Conservation (phyloP, 2,888 invertebrate species). For the Axea sp. region DNA sequence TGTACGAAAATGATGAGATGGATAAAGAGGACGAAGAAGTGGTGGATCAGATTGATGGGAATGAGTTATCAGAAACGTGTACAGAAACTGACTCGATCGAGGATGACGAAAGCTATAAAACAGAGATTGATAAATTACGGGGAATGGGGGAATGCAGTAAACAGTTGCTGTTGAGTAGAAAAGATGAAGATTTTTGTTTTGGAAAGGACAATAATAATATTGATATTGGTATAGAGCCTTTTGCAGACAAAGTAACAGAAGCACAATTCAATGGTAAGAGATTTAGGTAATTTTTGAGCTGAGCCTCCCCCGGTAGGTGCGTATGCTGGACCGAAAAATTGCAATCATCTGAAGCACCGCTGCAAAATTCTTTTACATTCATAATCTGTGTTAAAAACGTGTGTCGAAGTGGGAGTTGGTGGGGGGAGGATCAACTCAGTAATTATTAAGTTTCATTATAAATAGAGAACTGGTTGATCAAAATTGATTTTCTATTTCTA, state of each 20-base stretch:
- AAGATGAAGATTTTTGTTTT: slow-evolving; percentile 39
- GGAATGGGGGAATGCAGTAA: slow-evolving; percentile 74
- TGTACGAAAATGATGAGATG: slow-evolving; percentile 23
- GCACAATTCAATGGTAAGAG: slow-evolving; percentile 71
- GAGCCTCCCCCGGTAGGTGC: too few relatives aligned
- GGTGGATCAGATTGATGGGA: slow-evolving; percentile 48
- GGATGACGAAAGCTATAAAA: slow-evolving; percentile 74
- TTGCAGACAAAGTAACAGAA: slow-evolving; percentile 67
- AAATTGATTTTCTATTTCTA: too few relatives aligned
- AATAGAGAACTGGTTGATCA: too few relatives aligned
- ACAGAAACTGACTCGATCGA: slow-evolving; percentile 68
- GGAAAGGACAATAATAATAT: slow-evolving; percentile 54
- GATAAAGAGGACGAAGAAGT: slow-evolving; percentile 16
- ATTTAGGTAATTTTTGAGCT: background rate
- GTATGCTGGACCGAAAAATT: too few relatives aligned
- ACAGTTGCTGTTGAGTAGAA: slow-evolving; percentile 62
- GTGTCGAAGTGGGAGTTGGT: too few relatives aligned
- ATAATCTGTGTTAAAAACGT: too few relatives aligned
- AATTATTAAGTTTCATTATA: too few relatives aligned
- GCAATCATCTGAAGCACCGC: background rate
- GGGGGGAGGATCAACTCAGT: too few relatives aligned
- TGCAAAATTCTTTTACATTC: too few relatives aligned
- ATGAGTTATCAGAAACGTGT: background rate
- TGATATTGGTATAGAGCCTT: slow-evolving; percentile 57
- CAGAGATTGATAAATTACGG: slow-evolving; percentile 72